phyloP scores from a whole-genome alignment of 2,888 invertebrate species.

The Onchidella celtica region DNA sequence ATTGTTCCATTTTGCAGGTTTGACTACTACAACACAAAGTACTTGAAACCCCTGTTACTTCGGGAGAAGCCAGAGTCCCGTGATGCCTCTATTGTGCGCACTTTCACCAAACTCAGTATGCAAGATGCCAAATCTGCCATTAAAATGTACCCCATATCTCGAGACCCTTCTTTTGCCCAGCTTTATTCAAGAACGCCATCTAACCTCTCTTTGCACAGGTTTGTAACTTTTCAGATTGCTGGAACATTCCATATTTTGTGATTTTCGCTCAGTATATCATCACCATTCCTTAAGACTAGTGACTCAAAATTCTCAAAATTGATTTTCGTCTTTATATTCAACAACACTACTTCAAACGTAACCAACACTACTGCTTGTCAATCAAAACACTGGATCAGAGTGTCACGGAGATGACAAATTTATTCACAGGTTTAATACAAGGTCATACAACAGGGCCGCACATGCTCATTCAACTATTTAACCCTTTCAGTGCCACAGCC shows the following conservation, averaged over 20 bases:
- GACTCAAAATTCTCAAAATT: too few relatives aligned
- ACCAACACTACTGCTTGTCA: too few relatives aligned
- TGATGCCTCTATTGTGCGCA: slow-evolving; percentile 84
- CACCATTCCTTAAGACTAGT: too few relatives aligned
- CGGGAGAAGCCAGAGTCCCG: slow-evolving; percentile 93
- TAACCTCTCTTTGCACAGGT: slow-evolving; percentile 13
- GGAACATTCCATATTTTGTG: too few relatives aligned
- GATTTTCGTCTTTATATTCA: too few relatives aligned
- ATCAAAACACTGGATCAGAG: too few relatives aligned
- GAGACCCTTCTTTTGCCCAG: slow-evolving; percentile 23
- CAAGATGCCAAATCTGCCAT: slow-evolving; percentile 86
- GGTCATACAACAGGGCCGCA: background rate
- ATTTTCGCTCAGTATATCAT: background rate
- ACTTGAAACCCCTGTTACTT: slow-evolving; percentile 92
- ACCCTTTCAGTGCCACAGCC: too few relatives aligned
- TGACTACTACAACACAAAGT: slow-evolving; percentile 95
- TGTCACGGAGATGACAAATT: too few relatives aligned
- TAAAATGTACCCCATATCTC: slow-evolving; percentile 9
- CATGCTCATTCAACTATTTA: background rate
- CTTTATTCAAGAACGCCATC: slow-evolving; percentile 23
- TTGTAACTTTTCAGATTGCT: background rate
- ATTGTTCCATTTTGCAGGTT: slow-evolving; percentile 85
- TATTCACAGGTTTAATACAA: too few relatives aligned
- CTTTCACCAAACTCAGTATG: slow-evolving; percentile 94
- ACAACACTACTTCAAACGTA: too few relatives aligned